phyloP scores from a whole-genome alignment of 2,888 invertebrate species.

The Willowsia nigromaculata region DNA sequence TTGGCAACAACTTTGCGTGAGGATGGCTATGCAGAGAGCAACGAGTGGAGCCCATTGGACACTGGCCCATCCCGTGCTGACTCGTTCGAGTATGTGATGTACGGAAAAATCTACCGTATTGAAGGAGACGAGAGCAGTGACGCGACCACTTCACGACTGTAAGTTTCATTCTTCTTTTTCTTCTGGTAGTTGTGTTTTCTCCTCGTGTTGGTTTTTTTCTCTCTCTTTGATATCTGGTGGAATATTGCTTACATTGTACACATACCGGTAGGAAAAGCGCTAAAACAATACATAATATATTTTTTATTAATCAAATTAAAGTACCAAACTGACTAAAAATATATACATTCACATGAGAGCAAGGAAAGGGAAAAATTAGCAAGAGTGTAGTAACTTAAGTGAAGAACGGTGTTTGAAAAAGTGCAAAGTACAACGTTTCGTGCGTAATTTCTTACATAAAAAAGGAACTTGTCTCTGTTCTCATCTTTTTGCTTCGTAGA shows the following conservation, averaged over 20 bases:
- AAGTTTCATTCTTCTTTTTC: slow-evolving; percentile 79
- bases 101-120: slow-evolving; percentile 97
- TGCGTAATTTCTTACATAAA: too few species aligned
- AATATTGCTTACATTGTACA: too few species aligned
- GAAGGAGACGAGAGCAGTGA: slow-evolving; percentile 96
- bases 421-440: background rate
- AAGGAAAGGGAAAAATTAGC: background rate
- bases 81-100: slow-evolving; percentile 99
- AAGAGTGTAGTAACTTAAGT: background rate
- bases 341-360: too few species aligned
- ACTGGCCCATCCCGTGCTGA: slow-evolving; percentile 93
- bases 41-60: slow-evolving; percentile 93
- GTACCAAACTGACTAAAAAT: too few species aligned
- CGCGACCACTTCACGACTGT: slow-evolving; percentile 91
- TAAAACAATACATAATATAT: too few species aligned
- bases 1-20: slow-evolving; percentile 96
- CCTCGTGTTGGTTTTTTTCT: background rate
- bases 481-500: slow-evolving; percentile 38
- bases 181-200: background rate
- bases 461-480: slow-evolving; percentile 28
- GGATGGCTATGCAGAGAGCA: slow-evolving; percentile 97
- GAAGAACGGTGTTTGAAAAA: background rate
- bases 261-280: too few species aligned
- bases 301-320: too few species aligned
- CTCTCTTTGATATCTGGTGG: background rate